These are phyloP conservation scores for Arvicanthis niloticus DNA, from an alignment of 2,113 vertebrate species.

Conservation along the genomic window DNA sequence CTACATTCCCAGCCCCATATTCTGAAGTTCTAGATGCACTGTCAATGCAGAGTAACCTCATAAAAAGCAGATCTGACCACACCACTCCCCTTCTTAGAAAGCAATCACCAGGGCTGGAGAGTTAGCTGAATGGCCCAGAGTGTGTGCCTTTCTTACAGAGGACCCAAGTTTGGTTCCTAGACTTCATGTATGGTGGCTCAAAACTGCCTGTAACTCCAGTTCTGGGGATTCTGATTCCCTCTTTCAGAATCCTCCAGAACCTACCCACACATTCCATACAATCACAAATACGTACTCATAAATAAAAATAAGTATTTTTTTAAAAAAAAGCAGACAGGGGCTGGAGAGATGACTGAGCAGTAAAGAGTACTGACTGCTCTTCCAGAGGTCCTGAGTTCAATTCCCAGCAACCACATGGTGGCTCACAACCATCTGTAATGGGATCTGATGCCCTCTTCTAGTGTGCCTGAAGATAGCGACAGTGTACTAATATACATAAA, in stretches of 20 bases:
- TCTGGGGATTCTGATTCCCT: not conserved
- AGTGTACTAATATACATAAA: no score
- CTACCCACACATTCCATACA: not conserved
- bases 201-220: not conserved
- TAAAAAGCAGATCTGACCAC: not conserved
- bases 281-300: not conserved
- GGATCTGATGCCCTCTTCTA: no score
- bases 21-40: not conserved
- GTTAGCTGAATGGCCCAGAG: not conserved
- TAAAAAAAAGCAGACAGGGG: not conserved
- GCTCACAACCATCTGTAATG: no score
- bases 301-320: not conserved
- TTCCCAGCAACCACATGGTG: no score
- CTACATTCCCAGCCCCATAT: not conserved
- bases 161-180: not conserved
- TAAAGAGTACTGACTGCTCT: no score
- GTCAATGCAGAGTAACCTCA: not conserved
- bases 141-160: not conserved
- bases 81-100: not conserved
- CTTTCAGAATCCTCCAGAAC: not conserved
- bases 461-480: no score
- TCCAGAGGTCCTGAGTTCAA: no score
- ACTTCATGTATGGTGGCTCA: not conserved
- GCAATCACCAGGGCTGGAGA: not conserved
- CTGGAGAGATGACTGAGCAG: no score